Evolutionary conservation across 2,113 vertebrate species (phyloP).

Genomic region (Ammodytes dubius): DNA sequence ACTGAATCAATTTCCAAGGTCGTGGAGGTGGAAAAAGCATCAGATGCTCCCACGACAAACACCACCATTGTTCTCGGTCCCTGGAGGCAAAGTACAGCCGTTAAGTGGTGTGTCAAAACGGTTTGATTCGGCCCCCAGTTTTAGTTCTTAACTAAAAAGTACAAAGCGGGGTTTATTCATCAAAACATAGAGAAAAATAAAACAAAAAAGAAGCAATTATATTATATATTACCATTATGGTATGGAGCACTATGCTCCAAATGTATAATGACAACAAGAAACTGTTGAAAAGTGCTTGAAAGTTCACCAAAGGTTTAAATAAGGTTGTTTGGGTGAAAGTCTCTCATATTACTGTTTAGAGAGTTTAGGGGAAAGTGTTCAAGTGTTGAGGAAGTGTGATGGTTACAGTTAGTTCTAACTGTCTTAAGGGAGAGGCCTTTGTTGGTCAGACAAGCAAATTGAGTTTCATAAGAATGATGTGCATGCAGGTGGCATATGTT

Average conservation of each 20-base stretch:
- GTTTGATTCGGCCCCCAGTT: conserved; percentile 31
- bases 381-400: not conserved
- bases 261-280: not conserved
- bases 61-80: conserved; percentile 26
- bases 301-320: too few species aligned
- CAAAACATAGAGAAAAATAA: not conserved
- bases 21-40: conserved; percentile 28
- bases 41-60: conserved; percentile 54
- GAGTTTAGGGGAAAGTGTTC: not conserved
- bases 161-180: conserved; percentile 22
- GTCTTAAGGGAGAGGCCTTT: not conserved
- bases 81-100: conserved; percentile 40
- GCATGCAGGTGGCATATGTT: conserved; percentile 8
- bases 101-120: conserved; percentile 40
- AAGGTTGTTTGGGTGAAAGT: not conserved
- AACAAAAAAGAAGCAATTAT: too few species aligned
- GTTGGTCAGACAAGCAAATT: conserved; percentile 25
- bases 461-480: conserved; percentile 4
- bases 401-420: not conserved
- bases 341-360: not conserved
- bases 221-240: not conserved
- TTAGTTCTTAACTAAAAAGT: conserved; percentile 17
- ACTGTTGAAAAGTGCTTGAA: not conserved
- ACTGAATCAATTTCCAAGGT: conserved; percentile 34
- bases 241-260: not conserved